A percentile compares a stretch with the other conserved stretches of the same genome.
These are phyloP conservation scores for Apoda limacodes DNA, from an alignment of 2,888 invertebrate species.

Conservation along the genomic window DNA sequence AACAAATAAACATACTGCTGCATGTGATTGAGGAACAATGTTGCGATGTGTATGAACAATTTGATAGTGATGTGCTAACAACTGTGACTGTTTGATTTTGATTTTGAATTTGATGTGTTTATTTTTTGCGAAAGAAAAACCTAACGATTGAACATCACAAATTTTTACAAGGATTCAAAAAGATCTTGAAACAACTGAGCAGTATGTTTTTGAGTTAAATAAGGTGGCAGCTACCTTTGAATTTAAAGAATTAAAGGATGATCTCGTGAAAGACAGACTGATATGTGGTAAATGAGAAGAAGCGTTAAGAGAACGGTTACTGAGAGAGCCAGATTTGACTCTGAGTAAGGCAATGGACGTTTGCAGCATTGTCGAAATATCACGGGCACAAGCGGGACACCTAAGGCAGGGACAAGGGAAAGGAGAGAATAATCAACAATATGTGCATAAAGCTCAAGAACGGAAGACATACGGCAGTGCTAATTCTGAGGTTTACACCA, in stretches of 20 bases:
- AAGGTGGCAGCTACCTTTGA: neutral
- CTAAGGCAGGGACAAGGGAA: too few relatives aligned
- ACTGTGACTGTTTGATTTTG: too few relatives aligned
- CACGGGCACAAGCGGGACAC: conserved; percentile 12
- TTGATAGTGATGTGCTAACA: conserved; percentile 3
- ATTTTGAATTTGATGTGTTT: conserved; percentile 15
- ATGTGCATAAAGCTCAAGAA: too few relatives aligned
- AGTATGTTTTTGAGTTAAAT: conserved; percentile 6
- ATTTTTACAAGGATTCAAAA: conserved; percentile 17
- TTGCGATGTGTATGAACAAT: conserved; percentile 15
- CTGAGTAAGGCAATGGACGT: neutral
- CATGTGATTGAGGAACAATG: conserved; percentile 17
- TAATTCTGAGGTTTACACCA: neutral
- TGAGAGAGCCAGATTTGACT: conserved; percentile 1
- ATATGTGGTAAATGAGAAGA: conserved; percentile 1
- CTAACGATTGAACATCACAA: conserved; percentile 17
- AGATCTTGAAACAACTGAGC: conserved; percentile 16
- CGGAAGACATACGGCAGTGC: conserved; percentile 4
- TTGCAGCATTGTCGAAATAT: conserved; percentile 12
- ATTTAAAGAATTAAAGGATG: neutral
- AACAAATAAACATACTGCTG: conserved; percentile 16
- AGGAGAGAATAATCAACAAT: too few relatives aligned
- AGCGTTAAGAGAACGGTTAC: neutral
- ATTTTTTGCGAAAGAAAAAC: conserved; percentile 18
- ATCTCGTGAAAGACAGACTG: neutral